phyloP scores from a whole-genome alignment of 2,888 invertebrate genomes.

The Marronus borbonicus region DNA sequence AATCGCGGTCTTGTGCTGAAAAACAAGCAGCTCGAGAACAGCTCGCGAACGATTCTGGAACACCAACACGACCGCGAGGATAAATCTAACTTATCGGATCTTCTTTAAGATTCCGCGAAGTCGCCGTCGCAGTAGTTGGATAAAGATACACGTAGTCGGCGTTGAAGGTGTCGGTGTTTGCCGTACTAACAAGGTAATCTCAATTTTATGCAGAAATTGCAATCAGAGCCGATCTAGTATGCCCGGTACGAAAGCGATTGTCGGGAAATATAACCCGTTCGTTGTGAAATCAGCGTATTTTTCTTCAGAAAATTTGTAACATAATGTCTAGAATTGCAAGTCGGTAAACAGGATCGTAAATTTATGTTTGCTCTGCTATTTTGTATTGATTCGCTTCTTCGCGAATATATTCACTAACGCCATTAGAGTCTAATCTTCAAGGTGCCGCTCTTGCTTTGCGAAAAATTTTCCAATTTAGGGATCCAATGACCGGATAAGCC shows the following conservation, averaged over 20 bases:
- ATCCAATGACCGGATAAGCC: no score
- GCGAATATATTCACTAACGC: not conserved
- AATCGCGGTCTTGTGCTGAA: not conserved
- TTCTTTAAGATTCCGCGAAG: not conserved
- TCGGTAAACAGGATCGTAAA: not conserved
- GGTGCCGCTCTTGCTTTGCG: not conserved
- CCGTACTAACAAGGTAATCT: slow-evolving; percentile 2
- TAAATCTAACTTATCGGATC: slow-evolving; percentile 13
- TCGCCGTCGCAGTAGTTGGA: not conserved
- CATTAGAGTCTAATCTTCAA: not conserved
- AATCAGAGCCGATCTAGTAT: not conserved
- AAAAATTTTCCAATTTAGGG: no score
- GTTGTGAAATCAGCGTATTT: not conserved
- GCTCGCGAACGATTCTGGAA: not conserved
- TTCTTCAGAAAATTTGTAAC: no score
- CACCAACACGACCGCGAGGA: not conserved
- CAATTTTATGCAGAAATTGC: slow-evolving; percentile 11
- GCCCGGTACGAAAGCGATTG: not conserved
- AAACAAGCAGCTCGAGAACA: no score
- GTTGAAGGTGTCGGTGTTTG: not conserved
- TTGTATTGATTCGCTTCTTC: not conserved
- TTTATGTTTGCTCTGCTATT: not conserved
- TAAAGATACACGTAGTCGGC: not conserved
- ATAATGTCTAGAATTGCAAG: no score
- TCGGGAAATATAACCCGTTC: not conserved